Evolutionary conservation across 2,888 invertebrate genomes (phyloP).

Genomic region (Cerceris ruficornis): DNA sequence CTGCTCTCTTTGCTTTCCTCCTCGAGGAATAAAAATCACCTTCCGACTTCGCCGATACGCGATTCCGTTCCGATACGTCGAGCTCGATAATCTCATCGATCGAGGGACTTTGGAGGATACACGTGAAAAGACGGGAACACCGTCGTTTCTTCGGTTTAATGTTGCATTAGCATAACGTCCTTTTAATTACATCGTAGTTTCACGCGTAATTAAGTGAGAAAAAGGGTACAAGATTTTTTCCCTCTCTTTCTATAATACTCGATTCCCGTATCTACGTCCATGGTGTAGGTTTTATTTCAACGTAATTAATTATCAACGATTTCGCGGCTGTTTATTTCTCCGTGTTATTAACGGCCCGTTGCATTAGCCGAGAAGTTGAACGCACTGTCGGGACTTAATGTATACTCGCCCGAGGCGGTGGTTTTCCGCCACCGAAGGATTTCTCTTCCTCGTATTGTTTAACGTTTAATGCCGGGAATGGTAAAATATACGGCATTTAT

Average conservation of each 20-base stretch:
- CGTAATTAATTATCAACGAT: conserved; percentile 3
- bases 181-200: neutral
- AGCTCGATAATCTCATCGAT: neutral
- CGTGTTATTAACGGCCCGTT: neutral
- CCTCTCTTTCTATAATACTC: too few species aligned
- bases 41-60: neutral
- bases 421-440: neutral
- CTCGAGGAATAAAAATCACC: neutral
- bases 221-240: neutral
- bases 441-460: conserved; percentile 12
- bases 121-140: neutral
- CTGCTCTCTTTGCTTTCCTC: neutral
- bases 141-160: neutral
- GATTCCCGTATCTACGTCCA: too few species aligned
- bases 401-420: neutral
- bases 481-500: conserved; percentile 18
- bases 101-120: neutral
- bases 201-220: conserved; percentile 24
- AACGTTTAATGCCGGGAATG: conserved; percentile 4
- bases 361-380: neutral
- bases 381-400: neutral
- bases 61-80: conserved; percentile 1
- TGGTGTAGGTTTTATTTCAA: neutral
- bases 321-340: neutral
- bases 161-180: conserved; percentile 6